Conservation (phyloP, 2,888 invertebrate species). For the Aromia moschata region DNA sequence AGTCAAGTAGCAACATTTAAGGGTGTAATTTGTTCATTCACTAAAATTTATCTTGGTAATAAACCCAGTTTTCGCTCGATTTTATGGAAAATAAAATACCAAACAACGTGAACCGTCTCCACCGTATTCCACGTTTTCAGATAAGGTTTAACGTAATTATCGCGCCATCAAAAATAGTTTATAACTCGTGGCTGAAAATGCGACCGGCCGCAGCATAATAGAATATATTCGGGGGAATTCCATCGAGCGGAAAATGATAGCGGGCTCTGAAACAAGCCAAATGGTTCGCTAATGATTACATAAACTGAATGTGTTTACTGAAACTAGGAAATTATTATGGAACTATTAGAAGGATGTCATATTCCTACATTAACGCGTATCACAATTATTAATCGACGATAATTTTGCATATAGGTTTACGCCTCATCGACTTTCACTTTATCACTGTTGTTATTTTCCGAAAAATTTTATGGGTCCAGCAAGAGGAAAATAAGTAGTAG, state of each 20-base stretch:
- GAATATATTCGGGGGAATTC: constrained; percentile 26
- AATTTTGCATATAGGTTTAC: constrained; percentile 18
- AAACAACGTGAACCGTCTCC: not conserved
- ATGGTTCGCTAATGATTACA: constrained; percentile 37
- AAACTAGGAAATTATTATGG: constrained; percentile 30
- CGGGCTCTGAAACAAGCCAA: constrained; percentile 26
- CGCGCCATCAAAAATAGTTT: constrained; percentile 18
- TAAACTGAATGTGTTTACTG: constrained; percentile 42
- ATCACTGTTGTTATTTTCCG: not conserved
- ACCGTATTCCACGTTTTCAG: constrained; percentile 3
- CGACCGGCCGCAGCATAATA: constrained; percentile 13
- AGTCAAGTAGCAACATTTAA: no score
- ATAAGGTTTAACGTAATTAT: constrained; percentile 5
- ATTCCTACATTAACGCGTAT: constrained; percentile 16
- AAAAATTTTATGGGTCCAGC: not conserved
- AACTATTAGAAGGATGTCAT: constrained; percentile 21
- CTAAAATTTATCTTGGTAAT: no score
- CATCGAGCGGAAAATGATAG: constrained; percentile 35
- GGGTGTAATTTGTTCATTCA: no score
- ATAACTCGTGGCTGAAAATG: constrained; percentile 13
- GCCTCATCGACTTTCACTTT: constrained; percentile 12
- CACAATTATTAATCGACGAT: constrained; percentile 24
- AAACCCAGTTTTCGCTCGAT: no score
- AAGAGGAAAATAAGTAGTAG: no score
- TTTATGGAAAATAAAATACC: constrained; percentile 10